Conservation (phyloP, 2,113 vertebrate species). For the Chauna torquata region DNA sequence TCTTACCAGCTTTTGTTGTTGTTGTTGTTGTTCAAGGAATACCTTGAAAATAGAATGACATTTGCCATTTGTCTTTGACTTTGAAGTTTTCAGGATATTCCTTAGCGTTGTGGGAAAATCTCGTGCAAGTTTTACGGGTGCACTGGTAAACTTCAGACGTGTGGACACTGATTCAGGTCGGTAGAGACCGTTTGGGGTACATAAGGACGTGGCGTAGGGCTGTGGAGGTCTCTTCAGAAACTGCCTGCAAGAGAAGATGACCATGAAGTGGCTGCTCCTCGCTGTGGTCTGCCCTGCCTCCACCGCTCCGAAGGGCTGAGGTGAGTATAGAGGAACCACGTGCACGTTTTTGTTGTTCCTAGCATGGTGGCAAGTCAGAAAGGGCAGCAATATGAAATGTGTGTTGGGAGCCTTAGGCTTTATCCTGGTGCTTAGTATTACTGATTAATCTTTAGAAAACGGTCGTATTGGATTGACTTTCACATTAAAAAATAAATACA, state of each 20-base stretch:
- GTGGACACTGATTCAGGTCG: background rate
- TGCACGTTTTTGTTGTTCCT: background rate
- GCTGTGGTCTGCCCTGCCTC: slow-evolving; percentile 8
- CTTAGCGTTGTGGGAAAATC: background rate
- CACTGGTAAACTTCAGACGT: background rate
- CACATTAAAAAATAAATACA: background rate
- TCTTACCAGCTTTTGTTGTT: background rate
- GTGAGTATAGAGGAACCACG: background rate
- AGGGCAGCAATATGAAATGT: background rate
- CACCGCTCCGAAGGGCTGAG: slow-evolving; percentile 30
- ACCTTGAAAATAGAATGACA: background rate
- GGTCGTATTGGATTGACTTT: background rate
- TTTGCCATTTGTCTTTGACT: background rate
- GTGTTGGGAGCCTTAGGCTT: background rate
- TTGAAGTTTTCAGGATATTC: background rate
- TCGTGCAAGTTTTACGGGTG: background rate
- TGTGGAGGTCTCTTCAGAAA: background rate
- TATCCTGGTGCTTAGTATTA: background rate
- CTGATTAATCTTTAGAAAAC: background rate
- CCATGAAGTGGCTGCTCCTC: slow-evolving; percentile 1
- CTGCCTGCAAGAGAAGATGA: background rate
- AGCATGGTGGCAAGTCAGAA: background rate
- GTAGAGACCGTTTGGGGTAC: background rate
- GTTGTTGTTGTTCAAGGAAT: background rate
- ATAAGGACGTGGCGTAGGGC: background rate